Conservation (phyloP, 2,797 vertebrate genomes). For the Cryptoprocta ferox region DNA sequence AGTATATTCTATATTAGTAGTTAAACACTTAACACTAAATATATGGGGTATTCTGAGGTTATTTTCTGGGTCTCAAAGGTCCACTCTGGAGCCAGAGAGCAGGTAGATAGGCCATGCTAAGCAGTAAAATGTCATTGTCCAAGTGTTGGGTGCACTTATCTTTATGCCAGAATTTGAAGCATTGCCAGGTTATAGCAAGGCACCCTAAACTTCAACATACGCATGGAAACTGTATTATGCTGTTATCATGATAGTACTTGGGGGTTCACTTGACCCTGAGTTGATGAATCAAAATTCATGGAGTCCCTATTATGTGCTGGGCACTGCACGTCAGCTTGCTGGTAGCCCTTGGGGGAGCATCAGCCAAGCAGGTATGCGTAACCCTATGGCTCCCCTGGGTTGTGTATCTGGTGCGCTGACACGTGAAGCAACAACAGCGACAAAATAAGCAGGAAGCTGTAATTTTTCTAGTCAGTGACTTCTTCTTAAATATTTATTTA, state of each 20-base stretch:
- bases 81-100: background rate
- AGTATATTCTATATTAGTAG: background rate
- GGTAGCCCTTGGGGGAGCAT: background rate
- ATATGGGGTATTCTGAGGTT: background rate
- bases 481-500: background rate
- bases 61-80: constrained; percentile 26
- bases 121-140: background rate
- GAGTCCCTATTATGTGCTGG: background rate
- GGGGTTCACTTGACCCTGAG: background rate
- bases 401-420: background rate
- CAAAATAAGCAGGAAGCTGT: background rate
- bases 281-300: background rate
- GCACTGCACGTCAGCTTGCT: background rate
- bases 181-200: background rate
- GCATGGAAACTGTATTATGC: background rate
- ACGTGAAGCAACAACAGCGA: background rate
- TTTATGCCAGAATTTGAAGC: constrained; percentile 42
- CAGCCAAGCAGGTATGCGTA: background rate
- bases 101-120: background rate
- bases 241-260: background rate
- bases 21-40: constrained; percentile 41
- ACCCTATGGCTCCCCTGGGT: background rate
- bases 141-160: background rate
- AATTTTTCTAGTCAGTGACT: background rate
- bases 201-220: background rate